A percentile compares a stretch with the other conserved stretches of the same genome.
Conservation (phyloP, 2,113 vertebrate genomes). For the Zeus faber region DNA sequence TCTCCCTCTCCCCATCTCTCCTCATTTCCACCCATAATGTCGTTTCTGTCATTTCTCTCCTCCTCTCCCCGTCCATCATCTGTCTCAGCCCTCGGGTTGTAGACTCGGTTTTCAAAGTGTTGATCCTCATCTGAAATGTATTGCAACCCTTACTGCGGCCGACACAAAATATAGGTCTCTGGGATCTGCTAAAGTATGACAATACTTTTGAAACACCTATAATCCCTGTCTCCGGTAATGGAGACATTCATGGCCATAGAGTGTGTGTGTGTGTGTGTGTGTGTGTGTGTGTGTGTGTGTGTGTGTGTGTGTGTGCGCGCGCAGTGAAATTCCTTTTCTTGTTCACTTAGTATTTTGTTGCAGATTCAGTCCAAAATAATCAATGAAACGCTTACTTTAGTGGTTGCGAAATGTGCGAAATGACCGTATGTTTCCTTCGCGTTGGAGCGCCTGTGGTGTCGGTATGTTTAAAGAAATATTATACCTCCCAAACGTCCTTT, state of each 20-base stretch:
- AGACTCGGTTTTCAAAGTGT: slow-evolving; percentile 83
- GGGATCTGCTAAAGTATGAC: slow-evolving; percentile 57
- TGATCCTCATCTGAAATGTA: slow-evolving; percentile 82
- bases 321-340: slow-evolving; percentile 30
- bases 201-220: too few species aligned
- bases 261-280: slow-evolving; percentile 26
- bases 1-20: slow-evolving; percentile 52
- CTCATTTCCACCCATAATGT: slow-evolving; percentile 25
- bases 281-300: slow-evolving; percentile 18
- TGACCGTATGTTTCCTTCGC: slow-evolving; percentile 2
- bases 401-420: slow-evolving; percentile 32
- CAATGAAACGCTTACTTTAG: slow-evolving; percentile 41
- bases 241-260: too few species aligned
- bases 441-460: slow-evolving; percentile 5
- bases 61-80: slow-evolving; percentile 45
- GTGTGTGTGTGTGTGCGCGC: background rate
- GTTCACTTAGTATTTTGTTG: slow-evolving; percentile 32
- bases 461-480: too few species aligned
- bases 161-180: slow-evolving; percentile 63
- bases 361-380: slow-evolving; percentile 47
- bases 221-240: too few species aligned
- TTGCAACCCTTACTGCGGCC: slow-evolving; percentile 79
- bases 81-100: slow-evolving; percentile 77
- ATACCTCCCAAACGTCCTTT: too few species aligned
- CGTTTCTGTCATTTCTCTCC: slow-evolving; percentile 13